Evolutionary conservation across 2,888 invertebrate genomes (phyloP), one percentile per base, ranked within the genome.

Genomic region (Eulithis testata): DNA sequence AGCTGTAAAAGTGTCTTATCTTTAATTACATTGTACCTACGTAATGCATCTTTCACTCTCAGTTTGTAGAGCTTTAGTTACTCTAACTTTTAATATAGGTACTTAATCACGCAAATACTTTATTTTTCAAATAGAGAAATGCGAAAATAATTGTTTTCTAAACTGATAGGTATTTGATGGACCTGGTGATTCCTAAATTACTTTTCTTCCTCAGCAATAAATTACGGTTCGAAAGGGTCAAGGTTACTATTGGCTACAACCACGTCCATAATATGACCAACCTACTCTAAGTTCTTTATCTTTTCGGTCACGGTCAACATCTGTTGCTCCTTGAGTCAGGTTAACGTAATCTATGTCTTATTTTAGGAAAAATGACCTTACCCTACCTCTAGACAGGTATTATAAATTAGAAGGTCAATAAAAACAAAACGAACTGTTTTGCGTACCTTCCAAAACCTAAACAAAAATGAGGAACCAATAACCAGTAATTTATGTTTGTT

Each of bases 1-100:
- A 68, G 65, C 63, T 63, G 67, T 63, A 66, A 66, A 67, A 65
- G 64, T 60, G 66, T 73, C 58, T 63, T 66, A 66, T 65, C 66
- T 69, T 56, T 59, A 69, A 70, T 66, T 68, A 63, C 63, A 59
- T 65, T 70, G 58, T 51, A 60, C n/a, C 11, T 51, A 60, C 36
- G 21, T 31, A n/a, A 60, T 68, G 63, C 66, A 68, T 66, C 68
- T 63, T 66, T 73, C 59, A 63, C 49, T 65, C 58, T 53, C 49
- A 49, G 55, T 61, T 59, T 59, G 50, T 53, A 56, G 53, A 53
- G 60, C 49, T 60, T 60, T 64, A 21, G 56, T 58, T 45, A 21
- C 12, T 53, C 37, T 11, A 56, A 47, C 47, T 60, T 54, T 54
- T 55, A 14, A 31, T 4, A 31, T 6, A 31, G 21, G 21, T 21